Evolutionary conservation across 2,888 invertebrate species (phyloP), one percentile per base, ranked within the genome.

Genomic region (Sminthurinus aureus): DNA sequence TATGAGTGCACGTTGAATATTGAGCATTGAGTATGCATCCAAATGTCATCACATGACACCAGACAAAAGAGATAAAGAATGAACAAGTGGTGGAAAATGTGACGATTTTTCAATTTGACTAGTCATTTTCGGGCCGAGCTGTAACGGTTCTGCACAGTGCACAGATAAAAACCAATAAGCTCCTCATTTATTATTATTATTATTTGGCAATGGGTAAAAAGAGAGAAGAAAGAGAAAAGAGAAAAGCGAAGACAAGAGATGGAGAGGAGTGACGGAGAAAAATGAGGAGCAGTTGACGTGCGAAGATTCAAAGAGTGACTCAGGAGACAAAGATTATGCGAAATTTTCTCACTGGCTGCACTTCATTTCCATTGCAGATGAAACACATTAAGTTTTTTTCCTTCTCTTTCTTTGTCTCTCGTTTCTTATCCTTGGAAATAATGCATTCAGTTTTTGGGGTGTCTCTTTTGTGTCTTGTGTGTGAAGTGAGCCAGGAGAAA

Each of bases 301-400:
- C 71, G 71, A 77, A 38, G 82, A 77, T 24, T 0, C 71, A 26
- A 77, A 38, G 82, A 77, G 74, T 83, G 73, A 79, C 69, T 38
- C 38, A 83, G 73, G 50, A 81, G 22, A 77, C 80, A 69, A 81
- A 71, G 81, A 77, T 75, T 38, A 83, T 78, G 79, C 76, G 74
- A 81, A 85, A 84, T 85, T 85, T 85, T 85, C 85, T 76, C 82
- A 52, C 78, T 85, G 84, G 83, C 79, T 84, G 85, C 82, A 81
- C 83, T 83, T 85, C 85, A 85, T 83, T 85, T 85, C 85, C 85
- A 81, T 71, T 81, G 50, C 15, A 75, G 26, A 18, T 75, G 26
- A 75, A 24, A 83, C 78, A 24, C 75, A 81, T 74, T 20, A 38
- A 81, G 64, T 13, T 50, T 38, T 20, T 67, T 79, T 20, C 2